These are phyloP conservation scores for Callipepla californica DNA, from an alignment of 2,113 vertebrate genomes.

Conservation along the genomic window DNA sequence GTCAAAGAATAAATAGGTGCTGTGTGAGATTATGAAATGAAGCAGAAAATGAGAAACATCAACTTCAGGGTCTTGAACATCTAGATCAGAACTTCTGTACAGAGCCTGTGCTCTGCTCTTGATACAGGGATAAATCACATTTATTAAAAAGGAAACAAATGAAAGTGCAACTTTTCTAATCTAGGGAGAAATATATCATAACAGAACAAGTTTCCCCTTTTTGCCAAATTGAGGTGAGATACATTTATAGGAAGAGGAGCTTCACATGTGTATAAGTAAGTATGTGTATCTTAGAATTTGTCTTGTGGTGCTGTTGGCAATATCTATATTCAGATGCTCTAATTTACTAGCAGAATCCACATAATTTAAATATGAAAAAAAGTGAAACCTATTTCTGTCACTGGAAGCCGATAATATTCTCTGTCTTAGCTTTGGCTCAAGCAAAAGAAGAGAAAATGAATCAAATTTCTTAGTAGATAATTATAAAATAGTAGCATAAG, in stretches of 20 bases:
- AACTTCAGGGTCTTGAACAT: neutral
- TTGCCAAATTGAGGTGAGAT: neutral
- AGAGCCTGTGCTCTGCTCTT: neutral
- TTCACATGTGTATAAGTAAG: rapidly evolving
- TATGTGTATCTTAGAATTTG: neutral
- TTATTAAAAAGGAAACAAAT: neutral
- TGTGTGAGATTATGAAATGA: neutral
- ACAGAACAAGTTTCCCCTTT: neutral
- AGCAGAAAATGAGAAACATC: neutral
- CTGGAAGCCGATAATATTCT: neutral
- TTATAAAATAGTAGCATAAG: neutral
- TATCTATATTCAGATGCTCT: neutral
- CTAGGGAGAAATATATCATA: neutral
- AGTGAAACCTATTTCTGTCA: neutral
- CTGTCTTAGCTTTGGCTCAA: neutral
- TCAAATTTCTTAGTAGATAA: neutral
- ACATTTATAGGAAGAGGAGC: neutral
- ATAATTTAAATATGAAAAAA: neutral
- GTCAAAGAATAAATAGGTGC: neutral
- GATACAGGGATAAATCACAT: neutral
- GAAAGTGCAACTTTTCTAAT: neutral
- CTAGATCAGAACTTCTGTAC: neutral
- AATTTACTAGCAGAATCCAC: neutral
- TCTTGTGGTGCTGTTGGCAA: neutral
- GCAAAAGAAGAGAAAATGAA: neutral